Percentiles rank a stretch among this genome's conserved stretches.
phyloP scores from a whole-genome alignment of 35 echinoderm and acorn worm species.

The Apostichopus japonicus region DNA sequence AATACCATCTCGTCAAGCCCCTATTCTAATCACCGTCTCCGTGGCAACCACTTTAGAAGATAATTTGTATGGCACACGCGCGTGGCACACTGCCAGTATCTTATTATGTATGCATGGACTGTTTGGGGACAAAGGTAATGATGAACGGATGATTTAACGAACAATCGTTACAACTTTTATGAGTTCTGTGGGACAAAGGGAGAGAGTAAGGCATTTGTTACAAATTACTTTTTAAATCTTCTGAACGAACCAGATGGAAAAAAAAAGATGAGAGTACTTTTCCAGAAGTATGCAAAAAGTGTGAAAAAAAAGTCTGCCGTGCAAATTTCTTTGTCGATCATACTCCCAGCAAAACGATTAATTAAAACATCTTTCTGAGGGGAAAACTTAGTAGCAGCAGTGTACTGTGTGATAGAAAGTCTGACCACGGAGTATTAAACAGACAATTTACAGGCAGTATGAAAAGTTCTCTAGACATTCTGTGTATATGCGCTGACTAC shows the following conservation, averaged over 20 bases:
- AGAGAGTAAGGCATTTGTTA: neutral
- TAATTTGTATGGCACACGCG: conserved; percentile 41
- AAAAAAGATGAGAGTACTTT: neutral
- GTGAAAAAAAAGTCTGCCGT: neutral
- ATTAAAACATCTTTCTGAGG: too few species aligned
- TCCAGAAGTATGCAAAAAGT: neutral
- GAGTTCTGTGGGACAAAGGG: conserved; percentile 10
- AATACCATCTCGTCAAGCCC: conserved; percentile 45
- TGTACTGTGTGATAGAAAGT: too few species aligned
- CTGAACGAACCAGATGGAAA: neutral
- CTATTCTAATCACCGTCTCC: conserved; percentile 27
- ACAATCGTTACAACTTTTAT: conserved; percentile 28
- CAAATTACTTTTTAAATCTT: conserved; percentile 10
- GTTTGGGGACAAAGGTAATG: conserved; percentile 39
- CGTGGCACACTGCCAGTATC: conserved; percentile 39
- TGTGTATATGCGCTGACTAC: too few species aligned
- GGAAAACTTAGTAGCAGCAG: too few species aligned
- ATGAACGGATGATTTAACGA: conserved; percentile 14
- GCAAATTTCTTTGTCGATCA: neutral
- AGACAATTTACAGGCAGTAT: too few species aligned
- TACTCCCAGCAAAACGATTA: too few species aligned
- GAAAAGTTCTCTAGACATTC: too few species aligned
- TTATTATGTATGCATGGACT: conserved; percentile 47
- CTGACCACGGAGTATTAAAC: too few species aligned
- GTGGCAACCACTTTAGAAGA: conserved; percentile 45